Conservation (phyloP, 30 jellyfish, hydroid and myxozoan genomes). For the Pelagia noctiluca region DNA sequence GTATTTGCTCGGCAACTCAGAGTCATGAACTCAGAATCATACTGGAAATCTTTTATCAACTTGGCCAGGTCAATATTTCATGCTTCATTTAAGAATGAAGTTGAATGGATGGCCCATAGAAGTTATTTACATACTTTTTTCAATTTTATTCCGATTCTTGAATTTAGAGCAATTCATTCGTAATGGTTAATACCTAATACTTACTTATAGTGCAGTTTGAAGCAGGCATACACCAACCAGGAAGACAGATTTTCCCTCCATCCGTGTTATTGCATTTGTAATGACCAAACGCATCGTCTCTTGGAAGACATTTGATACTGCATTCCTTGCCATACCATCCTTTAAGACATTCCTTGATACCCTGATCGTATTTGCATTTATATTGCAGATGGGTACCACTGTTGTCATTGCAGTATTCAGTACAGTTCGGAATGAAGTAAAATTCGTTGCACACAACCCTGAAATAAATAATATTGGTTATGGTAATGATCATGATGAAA, state of each 20-base stretch:
- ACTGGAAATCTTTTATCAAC: neutral
- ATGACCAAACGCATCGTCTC: conserved; percentile 71
- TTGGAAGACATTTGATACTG: conserved; percentile 34
- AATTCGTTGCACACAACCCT: conserved; percentile 52
- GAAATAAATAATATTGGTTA: neutral
- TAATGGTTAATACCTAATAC: neutral
- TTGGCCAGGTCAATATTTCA: neutral
- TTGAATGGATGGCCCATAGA: neutral
- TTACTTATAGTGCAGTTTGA: conserved; percentile 71
- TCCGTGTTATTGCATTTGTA: conserved; percentile 43
- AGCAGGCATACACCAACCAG: conserved; percentile 68
- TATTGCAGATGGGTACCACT: conserved; percentile 67
- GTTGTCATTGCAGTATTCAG: conserved; percentile 63
- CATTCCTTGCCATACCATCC: conserved; percentile 74
- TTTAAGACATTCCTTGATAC: conserved; percentile 47
- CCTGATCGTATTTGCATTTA: conserved; percentile 54
- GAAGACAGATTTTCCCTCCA: conserved; percentile 65
- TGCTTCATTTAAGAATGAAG: neutral
- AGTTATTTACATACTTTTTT: neutral
- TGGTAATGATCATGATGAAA: no score
- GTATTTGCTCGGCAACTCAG: no score
- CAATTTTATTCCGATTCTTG: no score
- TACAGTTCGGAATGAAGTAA: conserved; percentile 69
- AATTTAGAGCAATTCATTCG: neutral
- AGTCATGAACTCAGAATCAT: neutral